phyloP scores from a whole-genome alignment of 2,888 invertebrate species.

The Metellina segmentata region DNA sequence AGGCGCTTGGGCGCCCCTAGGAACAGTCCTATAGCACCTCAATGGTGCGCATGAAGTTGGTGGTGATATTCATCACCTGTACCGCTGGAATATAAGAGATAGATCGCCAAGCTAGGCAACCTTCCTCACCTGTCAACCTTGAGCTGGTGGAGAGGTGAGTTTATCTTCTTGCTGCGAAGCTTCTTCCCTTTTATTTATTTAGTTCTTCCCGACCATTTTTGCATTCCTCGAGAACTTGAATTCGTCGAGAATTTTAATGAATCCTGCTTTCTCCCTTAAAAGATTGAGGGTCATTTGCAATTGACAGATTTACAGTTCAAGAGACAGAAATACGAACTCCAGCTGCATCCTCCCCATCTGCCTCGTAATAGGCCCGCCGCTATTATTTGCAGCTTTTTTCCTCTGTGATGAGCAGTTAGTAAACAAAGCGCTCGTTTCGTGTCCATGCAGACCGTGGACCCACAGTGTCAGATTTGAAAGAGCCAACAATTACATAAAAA shows the following conservation, averaged over 20 bases:
- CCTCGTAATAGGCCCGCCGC: background rate
- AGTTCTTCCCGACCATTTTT: constrained; percentile 50
- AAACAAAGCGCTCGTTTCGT: no score
- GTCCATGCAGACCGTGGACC: no score
- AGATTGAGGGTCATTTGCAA: constrained; percentile 70
- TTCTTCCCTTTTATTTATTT: constrained; percentile 54
- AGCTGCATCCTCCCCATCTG: constrained; percentile 17
- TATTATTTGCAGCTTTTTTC: no score
- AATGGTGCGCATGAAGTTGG: no score
- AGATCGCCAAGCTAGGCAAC: constrained; percentile 15
- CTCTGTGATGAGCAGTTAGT: no score
- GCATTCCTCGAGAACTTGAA: constrained; percentile 68
- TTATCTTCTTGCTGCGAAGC: constrained; percentile 44
- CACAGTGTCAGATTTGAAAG: no score
- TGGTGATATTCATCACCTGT: no score
- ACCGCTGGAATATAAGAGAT: background rate
- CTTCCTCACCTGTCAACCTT: constrained; percentile 58
- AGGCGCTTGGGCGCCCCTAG: background rate
- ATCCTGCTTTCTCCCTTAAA: constrained; percentile 72
- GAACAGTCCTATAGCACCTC: background rate
- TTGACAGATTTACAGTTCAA: constrained; percentile 69
- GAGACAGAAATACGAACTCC: constrained; percentile 2
- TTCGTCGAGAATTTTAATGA: constrained; percentile 71
- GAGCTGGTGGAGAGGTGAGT: constrained; percentile 62
- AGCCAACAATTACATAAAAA: no score